Base-by-base conservation (phyloP, 2,113 vertebrate species). In the Pteropus alecto region DNA sequence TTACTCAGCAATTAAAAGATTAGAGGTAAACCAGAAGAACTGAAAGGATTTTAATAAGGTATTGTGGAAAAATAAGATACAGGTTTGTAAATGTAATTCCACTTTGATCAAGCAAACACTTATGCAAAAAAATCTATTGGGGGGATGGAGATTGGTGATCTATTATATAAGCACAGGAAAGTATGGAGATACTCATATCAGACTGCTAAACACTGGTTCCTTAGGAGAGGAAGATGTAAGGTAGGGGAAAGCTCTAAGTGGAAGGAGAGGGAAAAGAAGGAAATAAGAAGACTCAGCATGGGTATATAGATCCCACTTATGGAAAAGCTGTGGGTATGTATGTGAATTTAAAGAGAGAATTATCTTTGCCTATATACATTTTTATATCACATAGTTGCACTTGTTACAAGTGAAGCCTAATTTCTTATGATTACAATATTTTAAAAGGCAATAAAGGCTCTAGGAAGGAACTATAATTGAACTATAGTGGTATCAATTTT, bases 381-480 rank as follows among this genome's bases (percentile, higher is more conserved):
- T 73, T 92, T 90, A 51, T 87, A 71, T 7, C 51, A 6, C 65
- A 88, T 35, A 88, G 16, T 8, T 74, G 5, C 7, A 60, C 12
- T 19, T 82, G 8, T 46, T 87, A 94, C 41, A 83, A 76, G 22
- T 78, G 12, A 74, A 58, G 24, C 8, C 54, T 85, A n/a, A 95
- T 84, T 94, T 95, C 35, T 86, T 38, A 71, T 24, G 1, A 82
- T 92, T 93, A 43, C 38, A 93, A 38, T 24, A 93, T 46, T 90
- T 79, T 65, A 51, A 94, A 58, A 83, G 14, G 11, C 58, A 95
- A 93, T 83, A 70, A 2, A 88, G 30, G 22, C 30, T 76, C 70
- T 43, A 89, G 26, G 35, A 93, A 95, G 24, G 43, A 93, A 70
- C 35, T 84, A 46, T 11, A 93, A 56, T 63, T 83, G 16, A 92